phyloP scores from a whole-genome alignment of 1,140 invertebrate species.

The Eriosoma lanigerum region DNA sequence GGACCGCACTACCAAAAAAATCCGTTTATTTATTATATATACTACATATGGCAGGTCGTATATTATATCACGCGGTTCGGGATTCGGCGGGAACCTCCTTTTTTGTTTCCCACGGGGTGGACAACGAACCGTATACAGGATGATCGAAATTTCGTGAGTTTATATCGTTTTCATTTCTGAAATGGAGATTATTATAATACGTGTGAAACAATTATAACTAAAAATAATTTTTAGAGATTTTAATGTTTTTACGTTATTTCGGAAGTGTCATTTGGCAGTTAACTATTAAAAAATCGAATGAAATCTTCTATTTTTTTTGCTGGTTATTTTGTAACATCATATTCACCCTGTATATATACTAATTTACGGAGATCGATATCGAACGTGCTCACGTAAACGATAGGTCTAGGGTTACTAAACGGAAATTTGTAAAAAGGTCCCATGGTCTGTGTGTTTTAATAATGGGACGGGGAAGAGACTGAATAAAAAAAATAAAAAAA shows the following conservation, averaged over 20 bases:
- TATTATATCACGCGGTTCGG: constrained; percentile 18
- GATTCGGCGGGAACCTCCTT: constrained; percentile 15
- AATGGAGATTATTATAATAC: too few species aligned
- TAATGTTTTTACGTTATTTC: too few species aligned
- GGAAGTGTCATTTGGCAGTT: too few species aligned
- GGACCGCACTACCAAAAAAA: neutral
- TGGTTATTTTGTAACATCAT: too few species aligned
- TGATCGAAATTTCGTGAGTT: too few species aligned
- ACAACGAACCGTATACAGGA: constrained; percentile 20
- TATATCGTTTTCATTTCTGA: too few species aligned
- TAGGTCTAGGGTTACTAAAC: constrained; percentile 30
- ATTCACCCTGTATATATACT: too few species aligned
- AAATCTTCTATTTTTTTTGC: too few species aligned
- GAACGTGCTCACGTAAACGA: neutral
- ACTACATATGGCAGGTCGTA: constrained; percentile 10
- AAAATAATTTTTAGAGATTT: too few species aligned
- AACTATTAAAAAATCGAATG: too few species aligned
- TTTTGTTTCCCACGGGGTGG: constrained; percentile 11
- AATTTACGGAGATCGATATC: constrained; percentile 38
- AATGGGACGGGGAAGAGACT: neutral
- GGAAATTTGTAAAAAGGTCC: constrained; percentile 43
- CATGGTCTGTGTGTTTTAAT: neutral
- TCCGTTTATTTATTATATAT: constrained; percentile 42
- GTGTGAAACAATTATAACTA: too few species aligned
- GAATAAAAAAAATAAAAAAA: neutral